These are phyloP conservation scores for Melolontha melolontha DNA, from an alignment of 2,888 invertebrate species.

Conservation along the genomic window DNA sequence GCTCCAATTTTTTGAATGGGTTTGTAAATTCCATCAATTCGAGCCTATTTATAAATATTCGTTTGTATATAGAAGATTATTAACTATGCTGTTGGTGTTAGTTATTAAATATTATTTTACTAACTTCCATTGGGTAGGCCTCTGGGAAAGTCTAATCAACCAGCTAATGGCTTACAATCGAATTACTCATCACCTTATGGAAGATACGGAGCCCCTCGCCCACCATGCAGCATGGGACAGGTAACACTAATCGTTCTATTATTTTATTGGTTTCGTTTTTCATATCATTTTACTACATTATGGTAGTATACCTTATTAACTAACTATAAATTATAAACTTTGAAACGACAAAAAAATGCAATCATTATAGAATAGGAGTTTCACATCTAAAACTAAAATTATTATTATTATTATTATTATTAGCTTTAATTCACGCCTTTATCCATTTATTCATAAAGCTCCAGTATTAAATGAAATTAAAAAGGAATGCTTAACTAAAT, in stretches of 20 bases:
- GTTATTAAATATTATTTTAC: constrained; percentile 42
- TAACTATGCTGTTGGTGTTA: constrained; percentile 2
- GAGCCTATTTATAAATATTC: background rate
- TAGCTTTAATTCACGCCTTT: too few species aligned
- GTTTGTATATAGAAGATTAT: background rate
- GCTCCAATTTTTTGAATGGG: too few species aligned
- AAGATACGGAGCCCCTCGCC: constrained; percentile 74
- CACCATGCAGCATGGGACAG: constrained; percentile 77
- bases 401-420: too few species aligned
- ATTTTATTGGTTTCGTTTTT: background rate
- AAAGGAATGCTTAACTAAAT: too few species aligned
- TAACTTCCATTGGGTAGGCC: constrained; percentile 45
- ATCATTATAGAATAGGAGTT: too few species aligned
- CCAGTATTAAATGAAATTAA: too few species aligned
- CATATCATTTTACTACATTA: too few species aligned
- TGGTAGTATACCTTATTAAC: too few species aligned
- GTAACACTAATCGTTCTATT: constrained; percentile 60
- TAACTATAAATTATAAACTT: too few species aligned
- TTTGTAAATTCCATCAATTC: background rate
- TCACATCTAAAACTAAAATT: too few species aligned
- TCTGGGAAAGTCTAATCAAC: constrained; percentile 52
- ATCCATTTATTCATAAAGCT: too few species aligned
- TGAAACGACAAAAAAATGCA: too few species aligned
- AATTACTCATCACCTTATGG: constrained; percentile 66
- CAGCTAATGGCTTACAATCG: constrained; percentile 61